Conservation (phyloP, 2,113 vertebrate species). For the Sprattus sprattus region DNA sequence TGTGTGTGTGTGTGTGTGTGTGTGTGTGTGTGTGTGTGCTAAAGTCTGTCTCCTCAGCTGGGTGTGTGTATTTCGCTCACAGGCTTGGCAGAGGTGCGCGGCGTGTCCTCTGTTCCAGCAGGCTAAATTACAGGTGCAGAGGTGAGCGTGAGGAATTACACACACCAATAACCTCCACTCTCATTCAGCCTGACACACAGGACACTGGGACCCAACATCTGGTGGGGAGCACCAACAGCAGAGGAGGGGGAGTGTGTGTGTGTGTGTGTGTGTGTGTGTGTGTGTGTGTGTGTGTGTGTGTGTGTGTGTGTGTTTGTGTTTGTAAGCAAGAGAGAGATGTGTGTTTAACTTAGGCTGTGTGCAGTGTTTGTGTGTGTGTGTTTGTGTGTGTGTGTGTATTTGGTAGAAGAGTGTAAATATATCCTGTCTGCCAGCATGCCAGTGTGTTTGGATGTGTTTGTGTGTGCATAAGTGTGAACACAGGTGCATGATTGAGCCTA, state of each 20-base stretch:
- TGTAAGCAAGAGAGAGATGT: neutral
- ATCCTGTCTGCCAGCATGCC: too few relatives aligned
- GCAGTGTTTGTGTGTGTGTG: neutral
- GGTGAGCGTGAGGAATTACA: slow-evolving; percentile 11
- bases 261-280: neutral
- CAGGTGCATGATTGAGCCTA: too few relatives aligned
- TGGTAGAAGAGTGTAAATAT: too few relatives aligned
- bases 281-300: neutral
- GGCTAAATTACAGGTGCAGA: slow-evolving; percentile 4
- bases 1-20: slow-evolving; percentile 6
- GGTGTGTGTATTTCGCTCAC: slow-evolving; percentile 1
- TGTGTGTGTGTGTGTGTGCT: neutral
- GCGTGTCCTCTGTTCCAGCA: slow-evolving; percentile 10
- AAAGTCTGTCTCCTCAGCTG: neutral
- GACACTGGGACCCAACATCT: neutral
- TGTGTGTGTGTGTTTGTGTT: too few relatives aligned
- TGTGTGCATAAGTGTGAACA: too few relatives aligned
- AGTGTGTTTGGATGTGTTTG: too few relatives aligned
- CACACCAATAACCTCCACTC: neutral
- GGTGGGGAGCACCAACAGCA: neutral
- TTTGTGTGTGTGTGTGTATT: neutral
- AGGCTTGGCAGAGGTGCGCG: neutral
- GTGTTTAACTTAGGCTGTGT: neutral
- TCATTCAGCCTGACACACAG: neutral
- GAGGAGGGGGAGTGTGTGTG: neutral